These are phyloP conservation scores for Calyptomena viridis DNA, from an alignment of 2,113 vertebrate genomes.

Conservation along the genomic window DNA sequence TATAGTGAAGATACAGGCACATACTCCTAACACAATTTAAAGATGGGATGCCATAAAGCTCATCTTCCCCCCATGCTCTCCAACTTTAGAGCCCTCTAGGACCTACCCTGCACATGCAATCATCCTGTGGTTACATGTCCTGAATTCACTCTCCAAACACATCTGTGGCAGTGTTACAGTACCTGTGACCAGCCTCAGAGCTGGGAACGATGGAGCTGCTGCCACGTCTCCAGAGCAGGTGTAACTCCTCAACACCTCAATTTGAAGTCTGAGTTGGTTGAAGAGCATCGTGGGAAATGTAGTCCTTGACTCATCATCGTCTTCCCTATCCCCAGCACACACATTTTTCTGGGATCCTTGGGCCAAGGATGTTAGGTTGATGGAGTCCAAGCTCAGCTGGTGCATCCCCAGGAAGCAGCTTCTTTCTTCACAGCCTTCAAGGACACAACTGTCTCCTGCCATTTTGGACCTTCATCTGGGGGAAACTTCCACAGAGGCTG, in stretches of 20 bases:
- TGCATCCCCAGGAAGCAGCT: not conserved
- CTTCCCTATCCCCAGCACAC: not conserved
- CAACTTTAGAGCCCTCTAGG: not conserved
- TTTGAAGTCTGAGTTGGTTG: not conserved
- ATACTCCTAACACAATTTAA: accelerated
- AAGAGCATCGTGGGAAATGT: not conserved
- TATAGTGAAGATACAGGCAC: not conserved
- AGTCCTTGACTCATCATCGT: not conserved
- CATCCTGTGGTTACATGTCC: not conserved
- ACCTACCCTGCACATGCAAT: too few species aligned
- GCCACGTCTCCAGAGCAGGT: not conserved
- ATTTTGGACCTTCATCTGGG: not conserved
- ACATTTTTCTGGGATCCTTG: not conserved
- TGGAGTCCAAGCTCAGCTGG: not conserved
- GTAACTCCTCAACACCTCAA: not conserved
- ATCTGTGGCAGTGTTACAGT: not conserved
- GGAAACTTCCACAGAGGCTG: not conserved
- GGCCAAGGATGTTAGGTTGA: accelerated
- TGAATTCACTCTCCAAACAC: not conserved
- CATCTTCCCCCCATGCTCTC: not conserved
- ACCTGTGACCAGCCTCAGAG: not conserved
- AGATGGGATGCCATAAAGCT: not conserved
- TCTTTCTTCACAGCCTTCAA: not conserved
- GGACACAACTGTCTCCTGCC: not conserved
- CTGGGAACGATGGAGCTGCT: accelerated